Evolutionary conservation across 2,888 invertebrate genomes (phyloP), one percentile per base, ranked within the genome.

Genomic region (Deilephila elpenor): DNA sequence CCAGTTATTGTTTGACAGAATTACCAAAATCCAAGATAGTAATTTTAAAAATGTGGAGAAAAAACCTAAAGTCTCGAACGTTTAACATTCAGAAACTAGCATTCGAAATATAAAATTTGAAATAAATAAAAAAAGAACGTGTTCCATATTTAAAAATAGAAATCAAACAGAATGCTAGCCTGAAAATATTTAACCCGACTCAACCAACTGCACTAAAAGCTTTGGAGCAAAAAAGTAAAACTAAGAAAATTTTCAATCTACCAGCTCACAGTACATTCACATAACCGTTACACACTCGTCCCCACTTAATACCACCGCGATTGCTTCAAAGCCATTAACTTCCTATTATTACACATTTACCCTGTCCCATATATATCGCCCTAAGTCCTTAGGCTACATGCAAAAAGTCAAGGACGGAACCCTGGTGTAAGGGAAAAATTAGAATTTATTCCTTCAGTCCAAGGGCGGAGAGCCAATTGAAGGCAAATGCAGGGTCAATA

Each of bases 321-420:
- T 73, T 67, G 64, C 64, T 62, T 51, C 67, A 25, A 25, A 73
- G 67, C 64, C 67, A 67, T 73, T 73, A 67, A 59, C 59, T 17
- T 59, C 59, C 37, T 59, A 64, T 73, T 73, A 64, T 71, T 74
- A 71, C 72, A 75, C 76, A 77, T 81, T 78, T 75, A 81, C 80
- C 74, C 80, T 78, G 59, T 64, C n/a, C 64, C 72, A 73, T 73
- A 67, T 73, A 73, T 73, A 59, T 73, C 59, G 72, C 59, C 72
- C 61, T 70, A 76, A 78, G 77, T 73, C 75, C 78, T 76, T 78
- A 78, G 77, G 76, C 60, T 77, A 61, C 72, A 70, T 20, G 64
- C 59, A 74, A 79, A 75, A 79, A 82, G 80, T 82, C 83, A 84
- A 84, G 82, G 81, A 75, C 75, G 56, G 29, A 74, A 70, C 80